These are phyloP conservation scores for Uloborus plumipes DNA, from an alignment of 2,888 invertebrate species.

Conservation along the genomic window DNA sequence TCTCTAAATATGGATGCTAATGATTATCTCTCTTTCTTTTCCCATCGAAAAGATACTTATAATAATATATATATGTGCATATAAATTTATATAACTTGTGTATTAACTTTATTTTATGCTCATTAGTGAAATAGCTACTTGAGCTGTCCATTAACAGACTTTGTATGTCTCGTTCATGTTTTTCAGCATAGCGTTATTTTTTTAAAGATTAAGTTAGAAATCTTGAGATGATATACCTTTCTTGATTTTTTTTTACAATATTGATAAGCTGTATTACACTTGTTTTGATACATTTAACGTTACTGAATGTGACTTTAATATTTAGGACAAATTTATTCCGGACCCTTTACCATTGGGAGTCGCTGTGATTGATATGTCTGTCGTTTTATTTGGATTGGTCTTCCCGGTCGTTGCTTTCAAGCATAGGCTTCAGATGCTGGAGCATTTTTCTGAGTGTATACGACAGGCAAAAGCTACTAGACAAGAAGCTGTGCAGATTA, in stretches of 20 bases:
- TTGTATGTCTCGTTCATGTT: too few relatives aligned
- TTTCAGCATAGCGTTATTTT: too few relatives aligned
- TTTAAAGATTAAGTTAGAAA: too few relatives aligned
- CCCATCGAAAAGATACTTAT: too few relatives aligned
- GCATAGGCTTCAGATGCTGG: constrained; percentile 96
- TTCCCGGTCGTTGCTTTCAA: constrained; percentile 96
- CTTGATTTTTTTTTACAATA: background rate
- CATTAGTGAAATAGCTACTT: too few relatives aligned
- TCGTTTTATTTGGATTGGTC: constrained; percentile 90
- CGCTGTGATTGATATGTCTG: constrained; percentile 95
- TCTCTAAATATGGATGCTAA: too few relatives aligned
- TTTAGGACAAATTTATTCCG: constrained; percentile 77
- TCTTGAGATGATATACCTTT: background rate
- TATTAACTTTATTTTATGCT: too few relatives aligned
- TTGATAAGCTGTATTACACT: background rate
- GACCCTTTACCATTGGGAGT: constrained; percentile 93
- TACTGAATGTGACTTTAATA: constrained; percentile 15
- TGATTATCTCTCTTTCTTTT: too few relatives aligned
- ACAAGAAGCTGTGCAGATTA: constrained; percentile 95
- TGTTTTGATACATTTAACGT: background rate
- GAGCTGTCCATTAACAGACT: too few relatives aligned
- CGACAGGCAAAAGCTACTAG: constrained; percentile 86
- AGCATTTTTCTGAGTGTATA: constrained; percentile 96
- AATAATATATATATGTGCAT: too few relatives aligned
- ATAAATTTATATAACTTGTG: too few relatives aligned